These are phyloP conservation scores for Drosophila robusta DNA, from an alignment of 2,888 invertebrate genomes.

Conservation along the genomic window DNA sequence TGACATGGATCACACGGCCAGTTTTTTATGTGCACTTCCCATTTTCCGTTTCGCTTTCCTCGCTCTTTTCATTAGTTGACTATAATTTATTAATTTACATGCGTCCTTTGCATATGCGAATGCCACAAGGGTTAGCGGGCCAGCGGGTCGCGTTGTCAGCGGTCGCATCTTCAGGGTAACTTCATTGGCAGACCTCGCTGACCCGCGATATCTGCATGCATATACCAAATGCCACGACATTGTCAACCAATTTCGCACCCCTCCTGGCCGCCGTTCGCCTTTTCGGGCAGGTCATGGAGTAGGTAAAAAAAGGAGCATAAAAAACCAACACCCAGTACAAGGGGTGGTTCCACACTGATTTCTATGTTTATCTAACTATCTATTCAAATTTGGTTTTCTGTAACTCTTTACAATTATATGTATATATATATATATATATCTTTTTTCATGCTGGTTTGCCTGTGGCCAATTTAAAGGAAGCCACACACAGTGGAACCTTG, in stretches of 20 bases:
- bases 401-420: conserved; percentile 18
- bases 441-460: conserved; percentile 27
- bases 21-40: conserved; percentile 30
- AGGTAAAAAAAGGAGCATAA: conserved; percentile 28
- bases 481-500: conserved; percentile 7
- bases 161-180: conserved; percentile 77
- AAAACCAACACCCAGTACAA: conserved; percentile 10
- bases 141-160: conserved; percentile 38
- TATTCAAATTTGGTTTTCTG: conserved; percentile 38
- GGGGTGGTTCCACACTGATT: conserved; percentile 48
- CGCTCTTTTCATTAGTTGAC: conserved; percentile 71
- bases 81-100: conserved; percentile 80
- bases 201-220: conserved; percentile 44
- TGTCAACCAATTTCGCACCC: conserved; percentile 57
- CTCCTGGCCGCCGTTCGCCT: conserved; percentile 27
- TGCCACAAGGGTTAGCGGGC: conserved; percentile 59
- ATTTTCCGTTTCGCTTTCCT: conserved; percentile 44
- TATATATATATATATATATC: conserved; percentile 4
- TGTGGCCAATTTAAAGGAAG: conserved; percentile 26
- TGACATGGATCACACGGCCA: conserved; percentile 66
- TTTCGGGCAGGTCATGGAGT: conserved; percentile 51
- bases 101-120: conserved; percentile 76
- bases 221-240: conserved; percentile 42
- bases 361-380: conserved; percentile 31
- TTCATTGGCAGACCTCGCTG: conserved; percentile 68